These are phyloP conservation scores for Melanchra persicariae DNA, from an alignment of 2,888 invertebrate genomes.

Conservation along the genomic window DNA sequence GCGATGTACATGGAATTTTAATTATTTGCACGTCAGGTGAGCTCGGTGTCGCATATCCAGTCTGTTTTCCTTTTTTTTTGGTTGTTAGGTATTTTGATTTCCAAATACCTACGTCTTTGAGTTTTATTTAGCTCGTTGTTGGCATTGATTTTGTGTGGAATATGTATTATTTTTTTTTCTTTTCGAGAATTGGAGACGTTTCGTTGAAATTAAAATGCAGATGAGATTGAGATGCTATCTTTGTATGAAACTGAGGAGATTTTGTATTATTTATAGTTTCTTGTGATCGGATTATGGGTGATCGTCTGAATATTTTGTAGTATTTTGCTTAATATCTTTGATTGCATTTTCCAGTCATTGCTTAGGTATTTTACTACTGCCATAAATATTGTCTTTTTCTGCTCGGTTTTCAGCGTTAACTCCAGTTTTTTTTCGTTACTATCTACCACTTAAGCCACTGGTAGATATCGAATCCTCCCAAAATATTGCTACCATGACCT, in stretches of 20 bases:
- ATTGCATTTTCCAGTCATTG: not conserved
- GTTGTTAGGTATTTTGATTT: constrained; percentile 42
- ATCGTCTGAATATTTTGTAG: constrained; percentile 3
- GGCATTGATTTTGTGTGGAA: constrained; percentile 40
- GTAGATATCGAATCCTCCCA: too few species aligned
- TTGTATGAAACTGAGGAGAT: constrained; percentile 4
- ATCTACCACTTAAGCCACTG: too few species aligned
- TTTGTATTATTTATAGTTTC: too few species aligned
- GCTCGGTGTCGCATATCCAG: constrained; percentile 37
- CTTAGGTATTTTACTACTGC: not conserved
- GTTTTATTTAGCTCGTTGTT: constrained; percentile 33
- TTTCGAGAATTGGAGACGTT: constrained; percentile 18
- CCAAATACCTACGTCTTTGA: constrained; percentile 51
- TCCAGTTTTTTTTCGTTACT: too few species aligned
- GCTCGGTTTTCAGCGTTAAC: too few species aligned
- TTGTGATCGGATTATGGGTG: constrained; percentile 14
- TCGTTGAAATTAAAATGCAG: constrained; percentile 27
- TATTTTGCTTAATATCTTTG: not conserved
- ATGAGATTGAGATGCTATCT: constrained; percentile 36
- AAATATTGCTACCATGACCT: not conserved
- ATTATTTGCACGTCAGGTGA: constrained; percentile 54
- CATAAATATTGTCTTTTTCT: not conserved
- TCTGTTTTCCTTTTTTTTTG: constrained; percentile 17
- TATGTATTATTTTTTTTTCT: not conserved
- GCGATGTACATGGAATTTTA: constrained; percentile 54